These are phyloP conservation scores for Puma concolor DNA, from an alignment of 2,113 vertebrate species.

Conservation along the genomic window DNA sequence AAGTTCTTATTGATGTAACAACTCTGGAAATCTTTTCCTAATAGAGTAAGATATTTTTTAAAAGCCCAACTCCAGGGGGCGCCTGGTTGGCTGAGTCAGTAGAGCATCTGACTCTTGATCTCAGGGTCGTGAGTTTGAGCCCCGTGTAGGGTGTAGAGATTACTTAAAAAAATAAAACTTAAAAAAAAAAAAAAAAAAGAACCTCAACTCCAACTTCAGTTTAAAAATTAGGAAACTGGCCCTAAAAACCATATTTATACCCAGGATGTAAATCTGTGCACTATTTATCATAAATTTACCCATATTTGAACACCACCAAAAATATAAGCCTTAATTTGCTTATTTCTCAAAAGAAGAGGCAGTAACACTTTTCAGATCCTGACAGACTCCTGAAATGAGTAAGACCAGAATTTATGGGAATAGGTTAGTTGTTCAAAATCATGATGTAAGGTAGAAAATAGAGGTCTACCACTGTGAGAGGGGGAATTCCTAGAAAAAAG, in stretches of 20 bases:
- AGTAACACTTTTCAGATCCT: neutral
- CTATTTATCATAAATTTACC: constrained; percentile 5
- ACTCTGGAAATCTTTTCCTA: constrained; percentile 9
- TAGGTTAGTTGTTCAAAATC: neutral
- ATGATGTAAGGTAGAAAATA: neutral
- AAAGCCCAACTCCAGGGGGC: neutral
- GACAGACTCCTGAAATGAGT: neutral
- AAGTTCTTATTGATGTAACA: constrained; percentile 26
- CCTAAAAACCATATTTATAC: neutral
- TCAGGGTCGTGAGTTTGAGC: neutral
- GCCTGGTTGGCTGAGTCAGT: neutral
- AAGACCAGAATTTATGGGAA: neutral
- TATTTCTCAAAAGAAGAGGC: constrained; percentile 9
- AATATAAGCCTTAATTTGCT: constrained; percentile 30
- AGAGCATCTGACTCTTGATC: neutral
- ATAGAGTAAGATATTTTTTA: neutral
- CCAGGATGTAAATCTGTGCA: neutral
- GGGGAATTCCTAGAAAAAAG: neutral
- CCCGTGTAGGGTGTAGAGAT: neutral
- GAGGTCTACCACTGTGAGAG: neutral
- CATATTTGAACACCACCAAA: constrained; percentile 1
- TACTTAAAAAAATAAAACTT: neutral
- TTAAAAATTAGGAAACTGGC: constrained; percentile 42
- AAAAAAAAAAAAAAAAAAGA: neutral
- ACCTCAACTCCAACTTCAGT: neutral